These are phyloP conservation scores for Pseudeuparius sepicola DNA, from an alignment of 2,888 invertebrate species.

Conservation along the genomic window DNA sequence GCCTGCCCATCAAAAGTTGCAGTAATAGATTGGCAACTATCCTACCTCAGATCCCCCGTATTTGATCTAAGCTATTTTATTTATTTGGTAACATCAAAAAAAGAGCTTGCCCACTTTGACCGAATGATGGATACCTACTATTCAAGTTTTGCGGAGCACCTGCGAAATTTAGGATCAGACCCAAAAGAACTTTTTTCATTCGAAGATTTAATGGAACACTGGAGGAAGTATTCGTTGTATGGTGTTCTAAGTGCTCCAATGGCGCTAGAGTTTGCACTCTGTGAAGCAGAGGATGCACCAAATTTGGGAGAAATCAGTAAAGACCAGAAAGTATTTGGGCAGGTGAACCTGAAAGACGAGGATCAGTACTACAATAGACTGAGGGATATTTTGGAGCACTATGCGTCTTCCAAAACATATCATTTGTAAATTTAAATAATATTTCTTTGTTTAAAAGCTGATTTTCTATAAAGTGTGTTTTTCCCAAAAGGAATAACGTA, in stretches of 20 bases:
- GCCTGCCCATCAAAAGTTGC: constrained; percentile 18
- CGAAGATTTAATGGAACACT: constrained; percentile 25
- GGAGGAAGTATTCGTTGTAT: constrained; percentile 24
- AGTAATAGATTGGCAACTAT: constrained; percentile 27
- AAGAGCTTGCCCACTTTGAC: constrained; percentile 25
- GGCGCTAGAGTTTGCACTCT: too few species aligned
- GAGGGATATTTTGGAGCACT: too few species aligned
- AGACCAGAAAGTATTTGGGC: too few species aligned
- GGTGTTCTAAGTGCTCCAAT: constrained; percentile 11
- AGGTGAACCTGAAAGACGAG: too few species aligned
- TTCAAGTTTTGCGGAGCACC: constrained; percentile 23
- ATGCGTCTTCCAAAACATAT: too few species aligned
- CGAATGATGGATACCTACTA: constrained; percentile 28
- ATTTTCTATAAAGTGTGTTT: too few species aligned
- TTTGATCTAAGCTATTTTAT: constrained; percentile 30
- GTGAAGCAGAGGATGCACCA: too few species aligned
- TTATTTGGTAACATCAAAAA: constrained; percentile 26
- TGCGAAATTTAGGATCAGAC: constrained; percentile 27
- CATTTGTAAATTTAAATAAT: too few species aligned
- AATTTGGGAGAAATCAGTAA: too few species aligned
- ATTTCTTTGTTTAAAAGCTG: too few species aligned
- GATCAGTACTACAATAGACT: too few species aligned
- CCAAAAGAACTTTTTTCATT: constrained; percentile 28
- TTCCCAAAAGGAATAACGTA: too few species aligned
- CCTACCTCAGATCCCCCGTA: constrained; percentile 23